These are phyloP conservation scores for Spicauda simplicius DNA, from an alignment of 2,888 invertebrate genomes.

Conservation along the genomic window DNA sequence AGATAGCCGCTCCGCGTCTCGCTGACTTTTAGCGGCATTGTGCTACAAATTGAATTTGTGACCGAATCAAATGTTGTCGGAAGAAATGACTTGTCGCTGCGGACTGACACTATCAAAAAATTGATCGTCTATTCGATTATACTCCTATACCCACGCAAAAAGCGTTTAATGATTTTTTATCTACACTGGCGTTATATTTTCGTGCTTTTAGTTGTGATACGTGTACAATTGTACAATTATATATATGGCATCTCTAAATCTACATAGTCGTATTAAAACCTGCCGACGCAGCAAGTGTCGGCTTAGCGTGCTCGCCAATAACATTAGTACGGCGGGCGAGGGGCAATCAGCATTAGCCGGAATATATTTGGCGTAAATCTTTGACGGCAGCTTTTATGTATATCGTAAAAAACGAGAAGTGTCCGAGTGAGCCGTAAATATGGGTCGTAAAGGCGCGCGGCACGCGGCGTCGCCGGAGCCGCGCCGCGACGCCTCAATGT, in stretches of 20 bases:
- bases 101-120: conserved; percentile 81
- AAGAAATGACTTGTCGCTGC: conserved; percentile 73
- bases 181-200: not conserved
- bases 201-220: not conserved
- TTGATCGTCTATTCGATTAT: conserved; percentile 61
- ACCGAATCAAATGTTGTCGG: conserved; percentile 78
- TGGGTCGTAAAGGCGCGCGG: conserved; percentile 66
- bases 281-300: conserved; percentile 28
- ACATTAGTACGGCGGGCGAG: conserved; percentile 40
- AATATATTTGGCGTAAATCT: conserved; percentile 83
- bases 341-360: conserved; percentile 79
- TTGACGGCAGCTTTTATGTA: conserved; percentile 81
- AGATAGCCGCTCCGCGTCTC: conserved; percentile 40
- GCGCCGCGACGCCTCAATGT: not conserved
- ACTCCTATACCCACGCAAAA: conserved; percentile 5
- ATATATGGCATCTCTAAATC: not conserved
- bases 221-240: not conserved
- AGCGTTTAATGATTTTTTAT: not conserved
- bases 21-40: conserved; percentile 58
- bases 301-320: conserved; percentile 39
- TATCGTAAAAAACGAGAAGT: conserved; percentile 82
- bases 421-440: conserved; percentile 79
- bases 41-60: conserved; percentile 79
- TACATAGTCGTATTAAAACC: conserved; percentile 18
- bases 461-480: conserved; percentile 11